Evolutionary conservation across 2,888 invertebrate species (phyloP), one percentile per base, ranked within the genome.

Genomic region (Hipparchia semele): DNA sequence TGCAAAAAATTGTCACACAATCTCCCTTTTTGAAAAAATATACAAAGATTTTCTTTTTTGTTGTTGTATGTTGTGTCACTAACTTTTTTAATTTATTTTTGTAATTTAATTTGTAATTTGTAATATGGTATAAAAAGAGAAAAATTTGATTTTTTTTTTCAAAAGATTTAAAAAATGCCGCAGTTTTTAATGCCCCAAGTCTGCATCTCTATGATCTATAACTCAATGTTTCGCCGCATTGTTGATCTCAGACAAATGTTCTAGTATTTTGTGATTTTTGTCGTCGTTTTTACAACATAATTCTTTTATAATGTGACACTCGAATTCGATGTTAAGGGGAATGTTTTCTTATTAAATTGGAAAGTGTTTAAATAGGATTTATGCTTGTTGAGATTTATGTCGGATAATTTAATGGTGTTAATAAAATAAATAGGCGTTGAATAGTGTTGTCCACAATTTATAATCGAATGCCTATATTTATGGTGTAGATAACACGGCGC

Each of bases 201-300:
- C 10, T 53, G 53, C 12, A 12, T 5, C 53, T 53, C 53, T 53
- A 53, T 56, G 23, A 2, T 58, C 7, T 13, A 23, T 58, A 33
- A 60, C 39, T 60, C 39, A 5, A 33, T 39, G 87, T 90, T 85
- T 83, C 73, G 77, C 77, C 78, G 80, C 81, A 85, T 84, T 85
- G 89, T 86, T 88, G 90, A 91, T 90, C 90, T 90, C 89, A 87
- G 78, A 85, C 83, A 81, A 82, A 83, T 80, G 79, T 75, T 79
- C 78, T 75, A 76, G 78, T 80, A 82, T 84, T 79, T 83, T 87
- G 64, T 68, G 33, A 66, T 75, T 73, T 69, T 68, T 72, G 77
- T 75, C 61, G 56, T 62, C 62, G 58, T 49, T 64, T 71, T 65
- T 51, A 58, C 51, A 56, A 74, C 68, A 77, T 78, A 77, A 86